Evolutionary conservation across 2,113 vertebrate genomes (phyloP).

Genomic region (Oreochromis aureus): DNA sequence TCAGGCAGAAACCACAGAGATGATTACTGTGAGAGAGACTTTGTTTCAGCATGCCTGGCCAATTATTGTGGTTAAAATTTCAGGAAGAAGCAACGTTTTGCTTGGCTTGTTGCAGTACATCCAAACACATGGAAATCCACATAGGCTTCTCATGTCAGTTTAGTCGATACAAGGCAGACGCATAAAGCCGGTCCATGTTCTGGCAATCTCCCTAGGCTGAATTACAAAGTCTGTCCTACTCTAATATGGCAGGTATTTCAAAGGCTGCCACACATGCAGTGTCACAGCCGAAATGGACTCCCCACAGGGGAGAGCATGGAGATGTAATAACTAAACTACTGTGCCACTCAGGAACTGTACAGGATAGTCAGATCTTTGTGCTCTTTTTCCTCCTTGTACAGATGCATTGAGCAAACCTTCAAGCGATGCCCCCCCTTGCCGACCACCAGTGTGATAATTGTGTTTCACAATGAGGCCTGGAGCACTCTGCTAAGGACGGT

Average conservation of each 20-base stretch:
- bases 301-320: constrained; percentile 28
- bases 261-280: constrained; percentile 26
- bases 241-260: constrained; percentile 40
- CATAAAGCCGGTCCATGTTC: constrained; percentile 14
- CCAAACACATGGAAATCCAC: background rate
- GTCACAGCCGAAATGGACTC: constrained; percentile 43
- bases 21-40: constrained; percentile 38
- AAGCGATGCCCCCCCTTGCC: constrained; percentile 88
- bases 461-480: constrained; percentile 98
- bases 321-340: constrained; percentile 46
- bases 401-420: constrained; percentile 97
- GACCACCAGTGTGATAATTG: constrained; percentile 94
- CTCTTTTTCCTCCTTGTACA: constrained; percentile 46
- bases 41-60: constrained; percentile 53
- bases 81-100: constrained; percentile 34
- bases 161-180: background rate
- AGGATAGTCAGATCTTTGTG: constrained; percentile 48
- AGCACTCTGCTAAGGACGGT: constrained; percentile 94
- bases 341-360: constrained; percentile 18
- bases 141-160: background rate
- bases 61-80: constrained; percentile 29
- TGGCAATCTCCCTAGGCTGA: constrained; percentile 12
- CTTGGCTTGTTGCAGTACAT: constrained; percentile 50
- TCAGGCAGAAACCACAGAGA: constrained; percentile 52
- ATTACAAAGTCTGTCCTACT: constrained; percentile 21